Evolutionary conservation across 2,888 invertebrate genomes (phyloP), one percentile per base, ranked within the genome.

Genomic region (Brenthis ino): DNA sequence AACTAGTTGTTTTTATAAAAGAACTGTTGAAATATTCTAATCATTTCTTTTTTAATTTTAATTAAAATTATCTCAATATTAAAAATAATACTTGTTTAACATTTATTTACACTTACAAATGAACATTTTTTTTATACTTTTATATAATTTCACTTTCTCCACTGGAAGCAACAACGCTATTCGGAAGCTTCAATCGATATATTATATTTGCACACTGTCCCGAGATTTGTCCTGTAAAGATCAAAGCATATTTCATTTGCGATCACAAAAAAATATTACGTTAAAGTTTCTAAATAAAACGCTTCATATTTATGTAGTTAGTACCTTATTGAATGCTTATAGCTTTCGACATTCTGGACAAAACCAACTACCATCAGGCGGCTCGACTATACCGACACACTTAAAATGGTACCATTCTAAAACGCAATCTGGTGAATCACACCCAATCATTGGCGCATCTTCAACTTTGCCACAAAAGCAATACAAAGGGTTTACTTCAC

Each of bases 381-480:
- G 77, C 1, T 77, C 72, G 0, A 68, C 75, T 28, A 90, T 79
- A 0, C 88, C 87, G 1, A 89, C 86, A 56, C 89, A 89, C 5
- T 77, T 58, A 64, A 86, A 89, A 57, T 89, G 89, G 71, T 81
- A 90, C 89, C 89, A 90, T 65, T 89, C 82, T 3, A 79, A 64
- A 0, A 37, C 58, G 65, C 89, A 90, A 0, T 73, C 71, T 0
- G 82, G 76, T 1, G 80, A 84, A 71, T 90, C 89, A 53, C 90
- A 90, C 0, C 85, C 89, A 48, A 89, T 89, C 89, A 89, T 89
- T 0, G 76, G 77, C 0, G 82, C 73, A 8, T 82, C 80, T 2
- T 85, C 73, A 33, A 81, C 76, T 69, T 82, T 82, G 1, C 86
- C 85, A 54, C 89, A 89, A 24, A 76, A 82, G 68, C 89, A 90